Evolutionary conservation across 2,113 vertebrate species (phyloP), one percentile per base, ranked within the genome.

Genomic region (Daboia siamensis): DNA sequence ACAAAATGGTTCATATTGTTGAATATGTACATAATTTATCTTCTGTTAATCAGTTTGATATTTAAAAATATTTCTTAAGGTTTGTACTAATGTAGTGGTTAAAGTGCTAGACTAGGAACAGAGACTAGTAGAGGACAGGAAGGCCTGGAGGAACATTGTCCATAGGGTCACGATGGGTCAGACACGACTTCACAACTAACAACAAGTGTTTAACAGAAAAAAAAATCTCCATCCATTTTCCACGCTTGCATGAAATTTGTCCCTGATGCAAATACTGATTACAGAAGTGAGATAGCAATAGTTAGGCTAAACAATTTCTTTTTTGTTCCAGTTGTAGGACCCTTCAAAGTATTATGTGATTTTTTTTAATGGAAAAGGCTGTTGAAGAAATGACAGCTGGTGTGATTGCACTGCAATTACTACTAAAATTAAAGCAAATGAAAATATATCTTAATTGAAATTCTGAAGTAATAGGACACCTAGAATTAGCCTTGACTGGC

Each of bases 371-470:
- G 23, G 51, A 52, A 46, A 80, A n/a, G 59, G 54, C 29, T 91
- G 57, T 88, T 88, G 80, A 0, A 90, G n/a, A 13, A 51, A 88
- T 80, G 55, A 86, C 8, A 6, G 87, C 90, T 90, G 1, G 2
- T 10, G 39, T 15, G 61, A 0, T 69, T 74, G 89, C 2, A 4
- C 15, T 92, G 26, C 91, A 95, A 90, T 80, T 93, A 48, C 56
- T 39, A 85, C 26, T 90, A 88, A 93, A 74, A 89, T 93, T 74
- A 46, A 91, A 24, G 48, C 59, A 69, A 91, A n/a, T 91, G 44
- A 91, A 88, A 88, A 3, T 64, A 84, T 33, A 59, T 91, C 55
- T 12, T 92, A 90, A 93, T 39, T n/a, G 51, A 39, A 3, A 11
- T 90, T 0, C 86, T 24, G 92, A 93, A 89, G 46, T 8, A 92